Percentiles rank a stretch among this genome's conserved stretches.
These are phyloP conservation scores for Lophius piscatorius DNA, from an alignment of 2,113 vertebrate species.

Conservation along the genomic window DNA sequence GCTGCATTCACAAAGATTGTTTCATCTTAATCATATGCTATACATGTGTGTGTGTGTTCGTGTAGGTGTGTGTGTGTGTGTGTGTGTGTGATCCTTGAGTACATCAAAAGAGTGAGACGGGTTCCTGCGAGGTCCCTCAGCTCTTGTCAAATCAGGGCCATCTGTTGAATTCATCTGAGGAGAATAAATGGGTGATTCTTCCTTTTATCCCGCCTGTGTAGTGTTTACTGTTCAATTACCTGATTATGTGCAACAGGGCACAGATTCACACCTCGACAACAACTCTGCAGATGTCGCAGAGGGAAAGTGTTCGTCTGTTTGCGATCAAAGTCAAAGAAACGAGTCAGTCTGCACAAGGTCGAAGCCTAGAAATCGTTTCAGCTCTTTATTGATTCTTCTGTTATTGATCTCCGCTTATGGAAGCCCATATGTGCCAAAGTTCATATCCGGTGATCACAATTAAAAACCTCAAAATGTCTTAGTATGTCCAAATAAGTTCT, in stretches of 20 bases:
- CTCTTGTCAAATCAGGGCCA: not conserved
- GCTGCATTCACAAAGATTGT: not conserved
- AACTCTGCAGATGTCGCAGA: slow-evolving; percentile 1
- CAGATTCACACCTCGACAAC: not conserved
- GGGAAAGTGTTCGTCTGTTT: slow-evolving; percentile 7
- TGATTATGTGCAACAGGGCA: slow-evolving; percentile 10
- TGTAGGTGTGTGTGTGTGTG: too few species aligned
- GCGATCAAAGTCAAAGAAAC: not conserved
- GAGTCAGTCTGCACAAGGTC: not conserved
- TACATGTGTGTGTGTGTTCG: too few species aligned
- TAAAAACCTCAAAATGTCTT: too few species aligned
- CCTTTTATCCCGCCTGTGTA: slow-evolving; percentile 5
- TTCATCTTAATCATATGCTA: not conserved
- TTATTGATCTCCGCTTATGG: too few species aligned
- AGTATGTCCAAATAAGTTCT: too few species aligned
- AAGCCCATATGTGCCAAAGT: too few species aligned
- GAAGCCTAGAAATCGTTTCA: not conserved
- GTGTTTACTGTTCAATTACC: not conserved
- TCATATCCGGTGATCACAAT: too few species aligned
- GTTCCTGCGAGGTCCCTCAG: not conserved
- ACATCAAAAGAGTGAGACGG: not conserved
- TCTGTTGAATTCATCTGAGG: slow-evolving; percentile 12
- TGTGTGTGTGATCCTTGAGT: too few species aligned
- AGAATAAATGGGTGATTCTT: slow-evolving; percentile 30
- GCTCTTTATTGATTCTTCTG: not conserved